phyloP scores from a whole-genome alignment of 2,888 invertebrate species.

The Anorthoa munda region DNA sequence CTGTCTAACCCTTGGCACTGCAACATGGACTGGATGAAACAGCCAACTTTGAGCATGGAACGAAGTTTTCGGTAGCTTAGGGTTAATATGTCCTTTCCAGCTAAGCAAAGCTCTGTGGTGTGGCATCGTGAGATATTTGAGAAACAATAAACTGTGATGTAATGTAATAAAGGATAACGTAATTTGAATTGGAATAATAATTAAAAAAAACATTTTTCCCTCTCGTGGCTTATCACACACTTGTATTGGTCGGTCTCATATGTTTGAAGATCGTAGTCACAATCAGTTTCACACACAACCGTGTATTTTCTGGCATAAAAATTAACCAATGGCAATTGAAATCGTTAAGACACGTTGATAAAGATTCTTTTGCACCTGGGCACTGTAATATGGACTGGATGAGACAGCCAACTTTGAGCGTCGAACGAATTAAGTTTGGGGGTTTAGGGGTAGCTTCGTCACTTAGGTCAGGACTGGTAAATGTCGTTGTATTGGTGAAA shows the following conservation, averaged over 20 bases:
- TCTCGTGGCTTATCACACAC: no score
- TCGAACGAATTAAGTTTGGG: no score
- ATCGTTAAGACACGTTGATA: slow-evolving; percentile 50
- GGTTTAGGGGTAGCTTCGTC: no score
- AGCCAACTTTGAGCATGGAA: slow-evolving; percentile 18
- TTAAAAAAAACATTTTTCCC: no score
- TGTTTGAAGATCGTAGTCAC: no score
- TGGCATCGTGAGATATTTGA: background rate
- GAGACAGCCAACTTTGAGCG: slow-evolving; percentile 28
- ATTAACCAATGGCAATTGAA: slow-evolving; percentile 1
- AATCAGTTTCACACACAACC: no score
- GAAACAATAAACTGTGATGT: background rate
- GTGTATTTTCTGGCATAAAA: no score
- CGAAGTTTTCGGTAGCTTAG: slow-evolving; percentile 17
- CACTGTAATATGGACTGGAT: slow-evolving; percentile 27
- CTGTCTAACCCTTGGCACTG: slow-evolving; percentile 62
- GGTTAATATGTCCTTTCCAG: background rate
- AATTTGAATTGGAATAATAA: no score
- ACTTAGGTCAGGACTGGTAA: slow-evolving; percentile 22
- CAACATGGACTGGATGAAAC: slow-evolving; percentile 31
- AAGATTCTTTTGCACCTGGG: slow-evolving; percentile 66
- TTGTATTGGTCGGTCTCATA: no score
- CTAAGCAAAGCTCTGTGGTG: background rate
- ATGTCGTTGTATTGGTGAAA: background rate
- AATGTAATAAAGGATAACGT: no score